Evolutionary conservation across 2,888 invertebrate species (phyloP).

Genomic region (Diloba caeruleocephala): DNA sequence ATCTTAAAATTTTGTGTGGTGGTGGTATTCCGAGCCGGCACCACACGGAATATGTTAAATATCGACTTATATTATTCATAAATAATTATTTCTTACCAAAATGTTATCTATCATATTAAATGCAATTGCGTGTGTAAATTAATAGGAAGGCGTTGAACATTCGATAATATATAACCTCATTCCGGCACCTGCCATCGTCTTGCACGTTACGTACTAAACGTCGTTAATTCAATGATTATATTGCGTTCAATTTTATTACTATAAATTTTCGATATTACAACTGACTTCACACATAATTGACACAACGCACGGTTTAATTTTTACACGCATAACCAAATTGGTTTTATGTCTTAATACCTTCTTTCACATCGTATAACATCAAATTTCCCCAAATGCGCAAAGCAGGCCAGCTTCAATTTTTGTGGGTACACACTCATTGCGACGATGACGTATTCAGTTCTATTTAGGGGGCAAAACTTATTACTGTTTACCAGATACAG

Average conservation of each 20-base stretch:
- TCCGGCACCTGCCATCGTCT: constrained; percentile 41
- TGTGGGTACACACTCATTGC: too few relatives aligned
- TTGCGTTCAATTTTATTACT: constrained; percentile 31
- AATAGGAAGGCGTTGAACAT: constrained; percentile 31
- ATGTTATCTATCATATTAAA: constrained; percentile 16
- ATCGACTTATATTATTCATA: too few relatives aligned
- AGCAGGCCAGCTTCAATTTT: too few relatives aligned
- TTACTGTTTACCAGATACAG: too few relatives aligned
- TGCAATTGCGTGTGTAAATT: constrained; percentile 35
- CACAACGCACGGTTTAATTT: constrained; percentile 9
- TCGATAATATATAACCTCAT: constrained; percentile 28
- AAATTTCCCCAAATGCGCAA: too few relatives aligned
- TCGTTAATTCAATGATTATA: constrained; percentile 43
- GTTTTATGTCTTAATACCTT: constrained; percentile 11
- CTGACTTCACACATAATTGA: constrained; percentile 18
- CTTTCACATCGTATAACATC: too few relatives aligned
- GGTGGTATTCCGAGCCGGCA: too few relatives aligned
- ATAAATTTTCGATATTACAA: constrained; percentile 28
- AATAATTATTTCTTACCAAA: constrained; percentile 10
- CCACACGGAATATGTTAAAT: too few relatives aligned
- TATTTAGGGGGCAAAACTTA: too few relatives aligned
- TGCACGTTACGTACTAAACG: constrained; percentile 34
- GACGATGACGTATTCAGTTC: too few relatives aligned
- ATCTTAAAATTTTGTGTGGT: too few relatives aligned
- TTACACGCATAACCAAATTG: background rate